Base-by-base conservation (phyloP, 2,797 vertebrate species). In the Agapornis canus region DNA sequence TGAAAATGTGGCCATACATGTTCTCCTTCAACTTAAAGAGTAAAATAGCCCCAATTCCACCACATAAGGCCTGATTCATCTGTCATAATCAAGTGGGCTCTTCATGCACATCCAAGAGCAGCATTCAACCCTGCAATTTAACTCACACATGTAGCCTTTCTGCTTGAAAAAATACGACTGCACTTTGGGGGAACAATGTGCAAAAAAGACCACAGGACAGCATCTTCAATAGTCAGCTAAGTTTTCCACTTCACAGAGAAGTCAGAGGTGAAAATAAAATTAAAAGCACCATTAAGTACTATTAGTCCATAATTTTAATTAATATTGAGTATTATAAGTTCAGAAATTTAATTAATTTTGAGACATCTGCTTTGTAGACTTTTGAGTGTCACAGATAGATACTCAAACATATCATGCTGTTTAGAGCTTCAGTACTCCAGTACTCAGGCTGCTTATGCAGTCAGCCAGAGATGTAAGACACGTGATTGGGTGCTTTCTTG, bases 41-140 rank as follows among this genome's bases (percentile, higher is more conserved):
- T 22, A 77, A 88, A 92, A 83, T 57, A 72, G 42, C 32, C 72
- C 72, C 17, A 88, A 21, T 85, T 89, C 81, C 9, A 76, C 22
- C 65, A 90, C 26, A 52, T 85, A 86, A 89, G 32, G 54, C 57
- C 64, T 48, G 43, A 79, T 72, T 87, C 59, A 81, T 92, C 61
- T 90, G 23, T 93, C 86, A 95, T 80, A 84, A 91, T 92, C 54
- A 88, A 43, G 29, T 47, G 20, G 57, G 82, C 82, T 85, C 68
- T 82, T 92, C 89, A 69, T 69, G 92, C 68, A 93, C 82, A 84
- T 78, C 84, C 68, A 78, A 59, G 61, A 81, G 49, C 47, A 83
- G 54, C 57, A 72, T 29, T 69, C 63, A 49, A 83, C 83, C 63
- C 84, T 91, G 63, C 31, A 86, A 75, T 92, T 93, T 83, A 72